Evolutionary conservation across 2,113 vertebrate genomes (phyloP).

Genomic region (human (Homo sapiens)): GRCh38 chr1:145897001-145897500

Average conservation of each 20-base stretch:
- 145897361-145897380: neutral
- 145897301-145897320: constrained; percentile 88
- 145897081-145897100: constrained; percentile 86
- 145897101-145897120: neutral
- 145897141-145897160: neutral
- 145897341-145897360: constrained; percentile 61
- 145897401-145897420: neutral
- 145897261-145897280: constrained; percentile 93
- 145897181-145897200: neutral
- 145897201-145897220: neutral
- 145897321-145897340: constrained; percentile 88
- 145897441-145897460: neutral
- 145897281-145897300: constrained; percentile 88
- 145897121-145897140: neutral
- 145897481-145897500: neutral
- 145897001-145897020: constrained; percentile 86
- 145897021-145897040: constrained; percentile 87
- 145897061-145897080: constrained; percentile 95
- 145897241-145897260: constrained; percentile 89
- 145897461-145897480: neutral
- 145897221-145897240: neutral
- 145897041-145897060: constrained; percentile 90
- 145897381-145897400: neutral
- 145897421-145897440: neutral
- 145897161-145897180: neutral